Percentiles rank a stretch among this genome's conserved stretches.
Evolutionary conservation across 2,888 invertebrate genomes (phyloP).

Genomic region (Ormyrus labotus): DNA sequence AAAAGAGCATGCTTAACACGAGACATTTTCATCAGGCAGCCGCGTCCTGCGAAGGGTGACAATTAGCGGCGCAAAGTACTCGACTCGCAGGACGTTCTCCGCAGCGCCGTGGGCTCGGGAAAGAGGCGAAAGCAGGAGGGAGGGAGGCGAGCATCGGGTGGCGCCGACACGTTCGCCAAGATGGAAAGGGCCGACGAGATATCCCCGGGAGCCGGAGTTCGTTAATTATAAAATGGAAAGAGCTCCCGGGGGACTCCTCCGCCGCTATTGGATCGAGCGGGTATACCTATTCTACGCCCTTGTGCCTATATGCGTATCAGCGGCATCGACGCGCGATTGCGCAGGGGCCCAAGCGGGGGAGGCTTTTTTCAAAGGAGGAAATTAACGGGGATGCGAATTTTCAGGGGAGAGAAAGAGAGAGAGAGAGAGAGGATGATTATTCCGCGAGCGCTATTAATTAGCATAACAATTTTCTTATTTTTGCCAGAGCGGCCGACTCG

Average conservation of each 20-base stretch:
- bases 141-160: background rate
- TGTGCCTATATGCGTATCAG: conserved; percentile 10
- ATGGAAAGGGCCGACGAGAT: conserved; percentile 43
- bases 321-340: conserved; percentile 20
- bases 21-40: conserved; percentile 58
- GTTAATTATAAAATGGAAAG: conserved; percentile 58
- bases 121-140: background rate
- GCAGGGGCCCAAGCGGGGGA: conserved; percentile 1
- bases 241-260: conserved; percentile 56
- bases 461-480: conserved; percentile 37
- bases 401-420: background rate
- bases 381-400: conserved; percentile 18
- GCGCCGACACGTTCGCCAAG: conserved; percentile 27
- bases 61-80: conserved; percentile 50
- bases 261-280: conserved; percentile 52
- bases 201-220: conserved; percentile 52
- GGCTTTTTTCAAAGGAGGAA: conserved; percentile 33
- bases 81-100: no score
- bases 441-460: conserved; percentile 29
- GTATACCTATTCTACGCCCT: conserved; percentile 25
- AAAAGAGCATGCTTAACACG: conserved; percentile 7
- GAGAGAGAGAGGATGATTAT: conserved; percentile 19
- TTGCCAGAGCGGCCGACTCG: background rate
- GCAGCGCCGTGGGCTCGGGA: no score
- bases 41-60: conserved; percentile 51